phyloP scores from a whole-genome alignment of 2,797 vertebrate species.

The Schizopygopsis malacanthus region DNA sequence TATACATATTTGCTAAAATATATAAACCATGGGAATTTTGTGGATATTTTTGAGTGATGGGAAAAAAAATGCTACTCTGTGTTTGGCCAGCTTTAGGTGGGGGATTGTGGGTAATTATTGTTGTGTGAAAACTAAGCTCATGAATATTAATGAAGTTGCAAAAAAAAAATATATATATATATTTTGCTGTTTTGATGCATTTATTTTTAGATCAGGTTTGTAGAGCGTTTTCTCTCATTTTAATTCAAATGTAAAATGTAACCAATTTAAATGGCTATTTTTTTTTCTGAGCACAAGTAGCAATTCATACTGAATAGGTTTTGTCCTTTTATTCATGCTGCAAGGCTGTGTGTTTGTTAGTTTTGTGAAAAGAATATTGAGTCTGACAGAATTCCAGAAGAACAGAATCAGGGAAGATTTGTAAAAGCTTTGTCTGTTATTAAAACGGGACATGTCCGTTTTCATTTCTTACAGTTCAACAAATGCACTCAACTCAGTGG shows the following conservation, averaged over 20 bases:
- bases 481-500: slow-evolving; percentile 21
- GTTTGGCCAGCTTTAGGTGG: too few species aligned
- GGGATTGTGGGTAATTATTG: too few species aligned
- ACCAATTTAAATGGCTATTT: neutral
- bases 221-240: neutral
- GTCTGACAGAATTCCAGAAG: slow-evolving; percentile 40
- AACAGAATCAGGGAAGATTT: slow-evolving; percentile 35
- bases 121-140: too few species aligned
- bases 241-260: neutral
- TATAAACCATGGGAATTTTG: too few species aligned
- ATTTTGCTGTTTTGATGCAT: neutral
- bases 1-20: neutral
- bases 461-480: slow-evolving; percentile 42
- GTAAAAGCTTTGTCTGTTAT: slow-evolving; percentile 45
- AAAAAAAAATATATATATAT: too few species aligned
- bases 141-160: too few species aligned
- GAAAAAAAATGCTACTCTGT: too few species aligned
- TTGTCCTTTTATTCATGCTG: slow-evolving; percentile 14
- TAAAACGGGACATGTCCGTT: slow-evolving; percentile 41
- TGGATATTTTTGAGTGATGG: too few species aligned
- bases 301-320: slow-evolving; percentile 9
- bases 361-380: slow-evolving; percentile 38
- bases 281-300: neutral
- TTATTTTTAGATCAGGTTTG: neutral
- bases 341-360: slow-evolving; percentile 19